Percentiles rank a stretch among this genome's conserved stretches.
Conservation (phyloP, 2,113 vertebrate genomes). For the Ochotona curzoniae region DNA sequence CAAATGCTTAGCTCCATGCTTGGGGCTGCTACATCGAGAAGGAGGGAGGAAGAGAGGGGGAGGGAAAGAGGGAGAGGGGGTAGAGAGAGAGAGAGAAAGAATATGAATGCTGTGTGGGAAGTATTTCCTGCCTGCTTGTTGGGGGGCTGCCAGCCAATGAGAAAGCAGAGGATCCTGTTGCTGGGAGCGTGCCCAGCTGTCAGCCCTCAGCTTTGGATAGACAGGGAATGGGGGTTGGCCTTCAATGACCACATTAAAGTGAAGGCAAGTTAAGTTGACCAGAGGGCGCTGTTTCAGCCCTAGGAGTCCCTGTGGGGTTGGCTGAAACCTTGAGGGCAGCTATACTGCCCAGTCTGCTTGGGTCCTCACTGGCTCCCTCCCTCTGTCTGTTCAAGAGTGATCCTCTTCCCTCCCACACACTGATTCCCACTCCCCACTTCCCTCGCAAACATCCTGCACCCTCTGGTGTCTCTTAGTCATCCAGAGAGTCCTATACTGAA, state of each 20-base stretch:
- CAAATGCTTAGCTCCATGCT: background rate
- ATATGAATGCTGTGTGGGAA: background rate
- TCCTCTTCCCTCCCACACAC: too few species aligned
- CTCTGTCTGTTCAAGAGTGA: too few species aligned
- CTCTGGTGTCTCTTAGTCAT: background rate
- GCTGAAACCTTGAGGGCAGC: background rate
- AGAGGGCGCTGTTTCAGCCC: background rate
- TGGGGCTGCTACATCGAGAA: too few species aligned
- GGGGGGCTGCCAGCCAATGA: background rate
- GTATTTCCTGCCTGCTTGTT: background rate
- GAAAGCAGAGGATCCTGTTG: background rate
- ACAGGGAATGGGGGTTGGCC: background rate
- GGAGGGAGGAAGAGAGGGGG: too few species aligned
- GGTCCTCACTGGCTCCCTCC: background rate
- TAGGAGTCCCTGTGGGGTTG: background rate
- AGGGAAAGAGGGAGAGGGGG: too few species aligned
- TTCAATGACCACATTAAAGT: background rate
- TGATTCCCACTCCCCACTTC: too few species aligned
- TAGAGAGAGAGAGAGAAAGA: background rate
- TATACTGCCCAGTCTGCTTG: background rate
- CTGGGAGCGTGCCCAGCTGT: background rate
- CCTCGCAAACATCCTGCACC: background rate
- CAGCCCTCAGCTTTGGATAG: background rate
- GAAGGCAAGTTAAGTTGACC: background rate
- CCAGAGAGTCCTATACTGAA: background rate